Evolutionary conservation across 2,797 vertebrate species (phyloP).

Genomic region (Enoplosus armatus): DNA sequence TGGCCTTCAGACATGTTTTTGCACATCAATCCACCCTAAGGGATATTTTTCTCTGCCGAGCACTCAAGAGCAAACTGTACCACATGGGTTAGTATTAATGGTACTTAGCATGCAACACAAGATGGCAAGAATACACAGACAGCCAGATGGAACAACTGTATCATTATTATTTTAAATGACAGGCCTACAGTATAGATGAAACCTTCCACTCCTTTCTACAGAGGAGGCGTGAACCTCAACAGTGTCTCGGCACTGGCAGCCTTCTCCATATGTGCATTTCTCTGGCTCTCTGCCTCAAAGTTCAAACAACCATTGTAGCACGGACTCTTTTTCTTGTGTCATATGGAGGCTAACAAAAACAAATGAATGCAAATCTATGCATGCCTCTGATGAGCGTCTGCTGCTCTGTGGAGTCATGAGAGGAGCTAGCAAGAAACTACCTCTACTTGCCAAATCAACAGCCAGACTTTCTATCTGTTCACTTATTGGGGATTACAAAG

Average conservation of each 20-base stretch:
- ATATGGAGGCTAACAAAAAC: conserved; percentile 59
- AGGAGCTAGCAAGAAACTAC: conserved; percentile 32
- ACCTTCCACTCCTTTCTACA: conserved; percentile 11
- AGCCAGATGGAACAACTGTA: conserved; percentile 12
- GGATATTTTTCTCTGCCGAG: conserved; percentile 46
- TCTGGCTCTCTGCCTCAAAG: conserved; percentile 35
- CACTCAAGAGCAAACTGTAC: conserved; percentile 35
- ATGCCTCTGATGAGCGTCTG: conserved; percentile 69
- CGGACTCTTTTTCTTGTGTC: conserved; percentile 47
- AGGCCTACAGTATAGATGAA: conserved; percentile 21
- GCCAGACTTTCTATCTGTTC: conserved; percentile 8
- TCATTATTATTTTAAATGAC: conserved; percentile 36
- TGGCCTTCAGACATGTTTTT: conserved; percentile 78
- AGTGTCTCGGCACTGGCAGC: conserved; percentile 10
- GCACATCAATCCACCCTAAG: conserved; percentile 67
- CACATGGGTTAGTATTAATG: conserved; percentile 34
- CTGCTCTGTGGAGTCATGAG: conserved; percentile 58
- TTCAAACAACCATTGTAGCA: conserved; percentile 46
- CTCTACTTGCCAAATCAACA: conserved; percentile 34
- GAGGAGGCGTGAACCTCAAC: conserved; percentile 17
- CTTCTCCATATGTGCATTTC: conserved; percentile 21
- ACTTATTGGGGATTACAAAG: conserved; percentile 9
- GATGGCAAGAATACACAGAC: conserved; percentile 13
- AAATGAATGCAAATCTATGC: conserved; percentile 82
- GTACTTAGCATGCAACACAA: conserved; percentile 36